Percentiles rank a stretch among this genome's conserved stretches.
These are phyloP conservation scores for Acropternis orthonyx DNA, from an alignment of 2,797 vertebrate genomes.

Conservation along the genomic window DNA sequence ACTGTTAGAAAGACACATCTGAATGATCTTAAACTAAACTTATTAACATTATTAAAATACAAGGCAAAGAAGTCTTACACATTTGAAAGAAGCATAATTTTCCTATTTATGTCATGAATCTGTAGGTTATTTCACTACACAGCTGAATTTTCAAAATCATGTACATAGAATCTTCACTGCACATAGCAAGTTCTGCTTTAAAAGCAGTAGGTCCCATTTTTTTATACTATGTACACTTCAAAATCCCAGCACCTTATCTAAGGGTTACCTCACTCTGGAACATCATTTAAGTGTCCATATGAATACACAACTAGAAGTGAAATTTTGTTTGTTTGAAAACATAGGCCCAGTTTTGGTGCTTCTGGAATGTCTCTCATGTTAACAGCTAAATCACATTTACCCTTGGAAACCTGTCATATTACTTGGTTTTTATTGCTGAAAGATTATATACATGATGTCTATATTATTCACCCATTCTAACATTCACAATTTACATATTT, in stretches of 20 bases:
- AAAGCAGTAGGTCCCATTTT: background rate
- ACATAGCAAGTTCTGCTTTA: background rate
- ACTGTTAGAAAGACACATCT: background rate
- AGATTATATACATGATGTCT: background rate
- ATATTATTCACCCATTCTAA: background rate
- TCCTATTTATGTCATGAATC: background rate
- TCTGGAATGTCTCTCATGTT: background rate
- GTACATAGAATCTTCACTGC: background rate
- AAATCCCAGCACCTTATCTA: background rate
- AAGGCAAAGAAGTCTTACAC: background rate
- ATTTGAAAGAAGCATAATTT: background rate
- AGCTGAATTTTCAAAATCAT: background rate
- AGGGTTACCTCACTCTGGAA: background rate
- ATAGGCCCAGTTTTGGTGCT: background rate
- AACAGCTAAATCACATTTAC: background rate
- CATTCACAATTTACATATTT: background rate
- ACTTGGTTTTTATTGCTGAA: background rate
- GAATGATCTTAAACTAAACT: background rate
- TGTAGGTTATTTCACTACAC: background rate
- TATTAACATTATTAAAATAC: background rate
- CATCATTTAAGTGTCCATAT: background rate
- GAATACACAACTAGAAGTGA: background rate
- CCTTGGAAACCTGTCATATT: background rate
- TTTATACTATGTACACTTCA: background rate
- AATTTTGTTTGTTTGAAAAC: background rate